These are phyloP conservation scores for Smittia sp. DNA, from an alignment of 2,888 invertebrate genomes.

Conservation along the genomic window DNA sequence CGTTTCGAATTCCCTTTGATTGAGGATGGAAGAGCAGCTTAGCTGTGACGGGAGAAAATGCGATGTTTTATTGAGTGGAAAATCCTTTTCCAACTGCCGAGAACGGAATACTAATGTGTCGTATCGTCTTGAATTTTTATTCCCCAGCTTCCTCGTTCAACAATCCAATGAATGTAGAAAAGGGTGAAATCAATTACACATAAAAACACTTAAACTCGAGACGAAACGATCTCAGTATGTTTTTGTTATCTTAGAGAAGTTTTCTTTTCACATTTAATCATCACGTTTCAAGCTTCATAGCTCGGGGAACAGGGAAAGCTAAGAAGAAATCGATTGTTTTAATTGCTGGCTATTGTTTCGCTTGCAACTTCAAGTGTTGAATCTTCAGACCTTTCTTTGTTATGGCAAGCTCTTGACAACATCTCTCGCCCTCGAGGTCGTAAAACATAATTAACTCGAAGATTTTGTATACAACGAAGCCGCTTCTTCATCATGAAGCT, in stretches of 20 bases:
- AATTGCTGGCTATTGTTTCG: neutral
- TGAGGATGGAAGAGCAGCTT: too few species aligned
- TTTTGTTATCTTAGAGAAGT: neutral
- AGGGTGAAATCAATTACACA: constrained; percentile 12
- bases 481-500: too few species aligned
- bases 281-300: neutral
- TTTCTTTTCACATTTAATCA: neutral
- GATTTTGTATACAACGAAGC: too few species aligned
- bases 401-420: neutral
- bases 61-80: neutral
- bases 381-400: neutral
- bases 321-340: neutral
- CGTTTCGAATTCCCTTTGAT: too few species aligned
- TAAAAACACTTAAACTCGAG: neutral
- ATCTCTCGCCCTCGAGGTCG: neutral
- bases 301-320: neutral
- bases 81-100: neutral
- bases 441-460: too few species aligned
- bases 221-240: neutral
- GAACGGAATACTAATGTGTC: constrained; percentile 10
- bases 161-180: neutral
- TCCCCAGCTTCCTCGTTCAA: neutral
- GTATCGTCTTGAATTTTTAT: neutral
- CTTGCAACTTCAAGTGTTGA: neutral
- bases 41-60: too few species aligned